These are phyloP conservation scores for Gryon sp. DNA, from an alignment of 1,140 invertebrate genomes.

Conservation along the genomic window DNA sequence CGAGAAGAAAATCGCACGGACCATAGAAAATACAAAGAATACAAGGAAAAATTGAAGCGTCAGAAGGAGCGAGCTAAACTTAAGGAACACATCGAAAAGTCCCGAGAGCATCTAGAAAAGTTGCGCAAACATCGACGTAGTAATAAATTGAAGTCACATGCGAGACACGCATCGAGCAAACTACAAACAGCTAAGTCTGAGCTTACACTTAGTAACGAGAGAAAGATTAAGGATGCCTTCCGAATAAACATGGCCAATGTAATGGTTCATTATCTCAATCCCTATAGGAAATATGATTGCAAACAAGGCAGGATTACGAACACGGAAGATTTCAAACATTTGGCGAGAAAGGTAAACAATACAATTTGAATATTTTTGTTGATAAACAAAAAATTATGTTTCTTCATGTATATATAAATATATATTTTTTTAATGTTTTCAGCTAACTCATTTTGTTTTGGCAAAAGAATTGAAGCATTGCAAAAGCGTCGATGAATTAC, in stretches of 20 bases:
- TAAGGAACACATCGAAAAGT: slow-evolving; percentile 75
- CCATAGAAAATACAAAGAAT: slow-evolving; percentile 86
- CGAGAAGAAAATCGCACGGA: slow-evolving; percentile 87
- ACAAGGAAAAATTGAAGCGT: slow-evolving; percentile 87
- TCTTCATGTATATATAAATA: background rate
- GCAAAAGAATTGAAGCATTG: slow-evolving; percentile 97
- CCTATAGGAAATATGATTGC: slow-evolving; percentile 92
- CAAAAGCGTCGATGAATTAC: slow-evolving; percentile 90
- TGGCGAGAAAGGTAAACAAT: slow-evolving; percentile 93
- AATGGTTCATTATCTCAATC: slow-evolving; percentile 94
- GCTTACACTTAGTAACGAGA: slow-evolving; percentile 75
- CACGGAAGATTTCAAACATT: slow-evolving; percentile 96
- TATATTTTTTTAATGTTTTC: slow-evolving; percentile 69
- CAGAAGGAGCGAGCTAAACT: slow-evolving; percentile 83
- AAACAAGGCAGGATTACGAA: slow-evolving; percentile 90
- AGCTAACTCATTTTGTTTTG: slow-evolving; percentile 98
- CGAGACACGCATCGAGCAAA: slow-evolving; percentile 70
- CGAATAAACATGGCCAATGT: slow-evolving; percentile 92
- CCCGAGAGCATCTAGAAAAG: slow-evolving; percentile 75
- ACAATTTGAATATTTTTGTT: background rate
- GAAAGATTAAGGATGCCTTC: slow-evolving; percentile 92
- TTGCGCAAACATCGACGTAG: slow-evolving; percentile 75
- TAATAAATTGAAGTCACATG: slow-evolving; percentile 73
- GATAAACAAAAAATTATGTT: background rate
- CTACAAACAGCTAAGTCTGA: slow-evolving; percentile 70